Percentiles rank a stretch among this genome's conserved stretches.
phyloP scores from a whole-genome alignment of 2,888 invertebrate species.

The Thyatira batis region DNA sequence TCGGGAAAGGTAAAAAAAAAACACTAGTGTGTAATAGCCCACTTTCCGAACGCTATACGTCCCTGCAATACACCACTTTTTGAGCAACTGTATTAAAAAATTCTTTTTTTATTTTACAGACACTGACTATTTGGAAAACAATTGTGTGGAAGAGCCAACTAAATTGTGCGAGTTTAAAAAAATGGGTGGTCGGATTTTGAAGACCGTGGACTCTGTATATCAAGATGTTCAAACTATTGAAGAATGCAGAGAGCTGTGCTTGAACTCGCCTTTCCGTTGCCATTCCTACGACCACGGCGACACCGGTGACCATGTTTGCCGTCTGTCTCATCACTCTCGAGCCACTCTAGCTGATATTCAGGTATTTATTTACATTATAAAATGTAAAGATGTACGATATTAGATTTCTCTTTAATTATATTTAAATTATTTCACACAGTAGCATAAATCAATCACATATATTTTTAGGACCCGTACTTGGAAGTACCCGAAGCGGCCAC shows the following conservation, averaged over 20 bases:
- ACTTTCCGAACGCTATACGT: no score
- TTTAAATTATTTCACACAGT: no score
- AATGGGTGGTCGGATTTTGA: conserved; percentile 92
- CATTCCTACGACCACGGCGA: conserved; percentile 97
- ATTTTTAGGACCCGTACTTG: conserved; percentile 90
- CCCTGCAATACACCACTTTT: no score
- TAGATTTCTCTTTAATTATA: not conserved
- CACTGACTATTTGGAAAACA: conserved; percentile 94
- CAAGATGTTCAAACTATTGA: conserved; percentile 93
- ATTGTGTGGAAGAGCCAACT: conserved; percentile 96
- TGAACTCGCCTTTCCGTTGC: conserved; percentile 94
- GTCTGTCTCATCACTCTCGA: conserved; percentile 94
- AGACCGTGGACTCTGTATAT: conserved; percentile 96
- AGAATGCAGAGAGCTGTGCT: conserved; percentile 93
- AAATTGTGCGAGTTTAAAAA: conserved; percentile 97
- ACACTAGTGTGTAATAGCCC: no score
- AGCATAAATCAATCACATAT: no score
- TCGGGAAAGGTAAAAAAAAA: no score
- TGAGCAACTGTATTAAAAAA: no score
- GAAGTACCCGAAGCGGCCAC: conserved; percentile 96
- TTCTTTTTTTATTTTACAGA: conserved; percentile 44
- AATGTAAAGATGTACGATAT: no score
- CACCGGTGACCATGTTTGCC: conserved; percentile 95
- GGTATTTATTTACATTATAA: conserved; percentile 72
- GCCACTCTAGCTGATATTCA: conserved; percentile 94